Conservation (phyloP, 2,797 vertebrate genomes). For the Microctenopoma lineatum region DNA sequence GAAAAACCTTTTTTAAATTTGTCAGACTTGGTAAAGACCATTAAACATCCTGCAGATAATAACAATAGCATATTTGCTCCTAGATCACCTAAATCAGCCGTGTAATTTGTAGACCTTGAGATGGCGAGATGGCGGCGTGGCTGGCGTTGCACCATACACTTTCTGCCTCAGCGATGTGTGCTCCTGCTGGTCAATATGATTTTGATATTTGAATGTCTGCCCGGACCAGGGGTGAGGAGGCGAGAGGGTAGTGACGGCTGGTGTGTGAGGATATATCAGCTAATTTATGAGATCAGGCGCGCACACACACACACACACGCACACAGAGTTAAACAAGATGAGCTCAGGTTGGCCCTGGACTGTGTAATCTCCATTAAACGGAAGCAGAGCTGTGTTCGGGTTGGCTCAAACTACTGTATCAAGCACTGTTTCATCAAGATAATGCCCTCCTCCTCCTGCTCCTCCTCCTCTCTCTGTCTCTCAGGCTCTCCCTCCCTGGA, state of each 20-base stretch:
- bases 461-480: constrained; percentile 32
- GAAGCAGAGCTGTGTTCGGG: constrained; percentile 69
- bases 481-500: constrained; percentile 43
- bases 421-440: constrained; percentile 82
- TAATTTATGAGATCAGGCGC: constrained; percentile 47
- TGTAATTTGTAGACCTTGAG: constrained; percentile 53
- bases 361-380: constrained; percentile 79
- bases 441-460: constrained; percentile 67
- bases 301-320: constrained; percentile 24
- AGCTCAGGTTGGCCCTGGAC: constrained; percentile 67
- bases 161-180: constrained; percentile 5
- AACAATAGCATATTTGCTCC: constrained; percentile 2
- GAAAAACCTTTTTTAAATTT: background rate
- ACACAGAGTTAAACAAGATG: constrained; percentile 69
- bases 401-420: constrained; percentile 70
- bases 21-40: background rate
- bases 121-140: constrained; percentile 1
- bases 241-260: constrained; percentile 71
- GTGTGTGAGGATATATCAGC: constrained; percentile 64
- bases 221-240: constrained; percentile 71
- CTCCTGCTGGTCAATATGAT: constrained; percentile 43
- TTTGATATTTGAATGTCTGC: constrained; percentile 73
- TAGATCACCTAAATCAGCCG: constrained; percentile 31
- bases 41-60: constrained; percentile 13
- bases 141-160: constrained; percentile 15